phyloP scores from a whole-genome alignment of 2,797 vertebrate species.

The Heliangelus exortis region DNA sequence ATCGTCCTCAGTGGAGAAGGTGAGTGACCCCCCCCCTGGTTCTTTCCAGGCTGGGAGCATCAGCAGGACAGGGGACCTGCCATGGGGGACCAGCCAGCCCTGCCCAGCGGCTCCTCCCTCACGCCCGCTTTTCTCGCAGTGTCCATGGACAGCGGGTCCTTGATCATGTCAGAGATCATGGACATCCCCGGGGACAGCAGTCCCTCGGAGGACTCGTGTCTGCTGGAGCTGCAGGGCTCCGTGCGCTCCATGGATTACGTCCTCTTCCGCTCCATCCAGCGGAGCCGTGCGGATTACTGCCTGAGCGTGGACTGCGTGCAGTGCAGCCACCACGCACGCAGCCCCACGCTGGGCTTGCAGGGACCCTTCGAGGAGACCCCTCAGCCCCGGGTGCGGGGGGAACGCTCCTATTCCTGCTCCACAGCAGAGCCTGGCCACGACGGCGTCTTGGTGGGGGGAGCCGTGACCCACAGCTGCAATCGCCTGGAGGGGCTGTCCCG shows the following conservation, averaged over 20 bases:
- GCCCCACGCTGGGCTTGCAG: constrained; percentile 66
- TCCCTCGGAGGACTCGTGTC: constrained; percentile 94
- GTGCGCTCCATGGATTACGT: constrained; percentile 80
- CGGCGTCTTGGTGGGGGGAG: constrained; percentile 16
- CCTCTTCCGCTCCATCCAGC: constrained; percentile 83
- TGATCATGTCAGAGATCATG: constrained; percentile 92
- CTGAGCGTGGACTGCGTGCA: constrained; percentile 80
- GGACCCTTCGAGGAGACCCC: constrained; percentile 85
- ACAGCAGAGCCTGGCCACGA: constrained; percentile 84
- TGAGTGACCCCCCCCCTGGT: neutral
- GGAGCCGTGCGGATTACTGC: constrained; percentile 82
- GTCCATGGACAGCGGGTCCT: constrained; percentile 94
- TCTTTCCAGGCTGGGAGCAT: neutral
- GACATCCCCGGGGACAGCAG: constrained; percentile 95
- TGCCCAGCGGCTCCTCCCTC: neutral
- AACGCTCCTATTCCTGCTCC: constrained; percentile 94
- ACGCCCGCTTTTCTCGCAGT: constrained; percentile 53
- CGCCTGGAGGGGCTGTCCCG: constrained; percentile 84
- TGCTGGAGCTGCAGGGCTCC: constrained; percentile 88
- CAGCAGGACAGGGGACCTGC: neutral
- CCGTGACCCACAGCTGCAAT: constrained; percentile 90
- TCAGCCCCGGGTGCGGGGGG: constrained; percentile 83
- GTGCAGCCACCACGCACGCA: constrained; percentile 58
- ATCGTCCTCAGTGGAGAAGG: constrained; percentile 92
- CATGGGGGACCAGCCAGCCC: rapidly evolving